Evolutionary conservation across 2,888 invertebrate species (phyloP), one percentile per base, ranked within the genome.

Genomic region (Polymixis lichenea): DNA sequence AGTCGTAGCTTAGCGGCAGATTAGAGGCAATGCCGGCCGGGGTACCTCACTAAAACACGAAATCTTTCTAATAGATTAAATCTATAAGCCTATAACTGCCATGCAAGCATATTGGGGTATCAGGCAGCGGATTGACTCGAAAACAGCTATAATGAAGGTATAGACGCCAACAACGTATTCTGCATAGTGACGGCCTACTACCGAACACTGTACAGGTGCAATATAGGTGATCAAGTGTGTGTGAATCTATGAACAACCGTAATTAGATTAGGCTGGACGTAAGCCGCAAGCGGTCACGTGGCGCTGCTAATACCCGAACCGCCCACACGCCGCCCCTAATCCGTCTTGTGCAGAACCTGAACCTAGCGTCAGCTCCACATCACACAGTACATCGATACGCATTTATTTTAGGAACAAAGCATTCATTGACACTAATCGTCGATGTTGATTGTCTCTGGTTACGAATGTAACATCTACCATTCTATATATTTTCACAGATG

Each of bases 1-100:
- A 77, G n/a, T 62, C 15, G n/a, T 28, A 51, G 77, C 73, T 56
- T 62, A 77, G 49, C 72, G 32, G 43, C 22, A 43, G 77, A 80
- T 80, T 62, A 77, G 55, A 55, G 6, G 28, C 61, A 19, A 28
- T 28, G n/a, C 51, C 49, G n/a, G 80, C 46, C 32, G 32, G 19
- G n/a, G 53, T 38, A 32, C 7, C 76, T 46, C 43, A 8, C 28
- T n/a, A n/a, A n/a, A n/a, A n/a, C n/a, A n/a, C n/a, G n/a, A n/a
- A n/a, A n/a, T n/a, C n/a, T n/a, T n/a, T n/a, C n/a, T n/a, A n/a
- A n/a, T n/a, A n/a, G n/a, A n/a, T n/a, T n/a, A n/a, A n/a, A n/a
- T n/a, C n/a, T n/a, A n/a, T n/a, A 56, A n/a, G 38, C n/a, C 38
- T 38, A 76, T 25, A 7, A 32, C 17, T 28, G 49, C n/a, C 22